phyloP scores from a whole-genome alignment of 64 coral and sea anemone genomes.

The Montipora sp. region DNA sequence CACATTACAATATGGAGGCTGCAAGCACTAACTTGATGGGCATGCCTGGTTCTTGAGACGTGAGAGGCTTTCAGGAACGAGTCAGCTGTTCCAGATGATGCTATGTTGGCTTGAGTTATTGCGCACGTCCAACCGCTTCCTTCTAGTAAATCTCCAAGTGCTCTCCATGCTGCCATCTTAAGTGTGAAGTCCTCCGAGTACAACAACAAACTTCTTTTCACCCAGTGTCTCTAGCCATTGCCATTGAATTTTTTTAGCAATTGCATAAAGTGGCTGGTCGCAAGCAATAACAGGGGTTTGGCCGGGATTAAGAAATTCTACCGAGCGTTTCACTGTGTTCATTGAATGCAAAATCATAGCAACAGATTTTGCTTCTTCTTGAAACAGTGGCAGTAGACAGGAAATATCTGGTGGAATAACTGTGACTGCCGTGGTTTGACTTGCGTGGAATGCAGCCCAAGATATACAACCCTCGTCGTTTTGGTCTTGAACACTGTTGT shows the following conservation, averaged over 20 bases:
- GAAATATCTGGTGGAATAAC: too few relatives aligned
- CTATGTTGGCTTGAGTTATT: not conserved
- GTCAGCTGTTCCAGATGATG: not conserved
- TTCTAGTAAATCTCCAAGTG: not conserved
- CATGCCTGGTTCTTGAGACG: not conserved
- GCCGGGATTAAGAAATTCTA: constrained; percentile 9
- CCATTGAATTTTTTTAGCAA: constrained; percentile 24
- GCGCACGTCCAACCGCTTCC: constrained; percentile 2
- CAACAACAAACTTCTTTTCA: not conserved
- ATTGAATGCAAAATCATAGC: too few relatives aligned
- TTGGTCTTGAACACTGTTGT: not conserved
- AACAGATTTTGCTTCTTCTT: too few relatives aligned
- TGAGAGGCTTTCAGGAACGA: not conserved
- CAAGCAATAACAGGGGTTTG: not conserved
- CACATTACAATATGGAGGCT: not conserved
- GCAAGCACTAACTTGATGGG: not conserved
- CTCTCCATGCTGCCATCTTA: not conserved
- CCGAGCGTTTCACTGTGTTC: not conserved
- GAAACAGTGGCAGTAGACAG: too few relatives aligned
- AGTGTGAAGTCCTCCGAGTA: not conserved
- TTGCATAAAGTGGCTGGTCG: not conserved
- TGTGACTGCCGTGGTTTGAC: not conserved
- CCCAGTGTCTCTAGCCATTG: constrained; percentile 20
- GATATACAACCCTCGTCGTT: constrained; percentile 13
- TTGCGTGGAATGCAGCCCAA: constrained; percentile 37